phyloP scores from a whole-genome alignment of 1,140 invertebrate species.

The Ceratina australensis region DNA sequence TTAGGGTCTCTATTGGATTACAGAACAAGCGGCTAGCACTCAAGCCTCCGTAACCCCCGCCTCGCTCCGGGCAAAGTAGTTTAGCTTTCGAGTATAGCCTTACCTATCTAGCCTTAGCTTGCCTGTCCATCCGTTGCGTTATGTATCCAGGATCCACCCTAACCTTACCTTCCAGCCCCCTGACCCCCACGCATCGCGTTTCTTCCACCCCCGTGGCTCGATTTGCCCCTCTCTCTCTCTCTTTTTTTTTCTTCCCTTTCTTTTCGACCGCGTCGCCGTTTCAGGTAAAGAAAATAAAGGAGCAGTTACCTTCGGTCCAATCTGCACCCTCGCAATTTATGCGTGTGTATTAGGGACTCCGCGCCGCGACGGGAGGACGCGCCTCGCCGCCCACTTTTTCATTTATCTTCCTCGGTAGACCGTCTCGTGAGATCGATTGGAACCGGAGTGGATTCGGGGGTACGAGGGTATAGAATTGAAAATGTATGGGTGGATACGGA shows the following conservation, averaged over 20 bases:
- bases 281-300: constrained; percentile 59
- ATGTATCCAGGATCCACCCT: constrained; percentile 65
- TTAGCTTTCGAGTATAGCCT: constrained; percentile 70
- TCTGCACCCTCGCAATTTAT: constrained; percentile 48
- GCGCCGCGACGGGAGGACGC: background rate
- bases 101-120: constrained; percentile 67
- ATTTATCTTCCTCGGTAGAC: constrained; percentile 26
- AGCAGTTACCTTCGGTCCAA: constrained; percentile 44
- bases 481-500: background rate
- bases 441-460: background rate
- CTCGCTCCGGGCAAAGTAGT: constrained; percentile 68
- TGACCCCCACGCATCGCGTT: background rate
- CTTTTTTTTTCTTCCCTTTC: constrained; percentile 1
- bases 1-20: constrained; percentile 72
- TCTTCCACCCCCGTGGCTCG: background rate
- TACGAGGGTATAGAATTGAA: too few relatives aligned
- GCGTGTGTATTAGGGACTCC: constrained; percentile 32
- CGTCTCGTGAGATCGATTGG: constrained; percentile 2
- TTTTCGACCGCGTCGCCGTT: constrained; percentile 38
- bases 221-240: constrained; percentile 16
- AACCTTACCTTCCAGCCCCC: constrained; percentile 14
- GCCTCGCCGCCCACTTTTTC: constrained; percentile 18
- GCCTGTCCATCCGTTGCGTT: constrained; percentile 69
- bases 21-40: constrained; percentile 71
- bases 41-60: constrained; percentile 64